Evolutionary conservation across 2,888 invertebrate species (phyloP), one percentile per base, ranked within the genome.

Genomic region (Agonopterix alstromeriana): DNA sequence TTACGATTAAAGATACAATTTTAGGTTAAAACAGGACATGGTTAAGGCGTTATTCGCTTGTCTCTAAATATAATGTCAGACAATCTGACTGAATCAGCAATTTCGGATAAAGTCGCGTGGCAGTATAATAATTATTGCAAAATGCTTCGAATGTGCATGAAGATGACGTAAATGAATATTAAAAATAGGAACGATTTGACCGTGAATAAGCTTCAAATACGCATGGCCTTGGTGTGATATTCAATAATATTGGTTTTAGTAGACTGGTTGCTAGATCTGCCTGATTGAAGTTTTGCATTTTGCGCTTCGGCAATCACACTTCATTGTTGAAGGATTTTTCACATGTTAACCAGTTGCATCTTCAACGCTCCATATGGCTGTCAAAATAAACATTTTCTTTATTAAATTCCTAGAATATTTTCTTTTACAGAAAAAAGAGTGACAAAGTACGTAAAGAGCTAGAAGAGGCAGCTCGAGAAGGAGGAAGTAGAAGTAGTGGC

Each of bases 381-480:
- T 0, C 7, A 7, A 27, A 27, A 27, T 27, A 27, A 27, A 27
- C 7, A 27, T 27, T 5, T 5, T 27, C 27, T 27, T 7, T 27
- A 5, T 27, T 27, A 27, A 27, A 27, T 27, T 27, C 27, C 27
- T 27, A 27, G 27, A 27, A 27, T 27, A 38, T 27, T 2, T 43
- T 42, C 51, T 46, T 54, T 91, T 91, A 45, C 91, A 97, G 97
- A 83, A 95, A 95, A 90, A 93, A 94, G 73, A 95, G 95, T 77
- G 95, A 95, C 58, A 95, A 94, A 81, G 91, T 98, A 75, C 94
- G 95, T 70, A 94, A 95, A 75, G 97, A 98, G 67, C 83, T 98
- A 45, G 97, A 97, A 81, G 98, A 98, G 71, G 98, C 98, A 12
- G 96, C 96, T 0, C 86, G 91, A 56, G 94, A 94, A 70, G 95